These are phyloP conservation scores for Abscondita cerata DNA, from an alignment of 2,888 invertebrate genomes.

Conservation along the genomic window DNA sequence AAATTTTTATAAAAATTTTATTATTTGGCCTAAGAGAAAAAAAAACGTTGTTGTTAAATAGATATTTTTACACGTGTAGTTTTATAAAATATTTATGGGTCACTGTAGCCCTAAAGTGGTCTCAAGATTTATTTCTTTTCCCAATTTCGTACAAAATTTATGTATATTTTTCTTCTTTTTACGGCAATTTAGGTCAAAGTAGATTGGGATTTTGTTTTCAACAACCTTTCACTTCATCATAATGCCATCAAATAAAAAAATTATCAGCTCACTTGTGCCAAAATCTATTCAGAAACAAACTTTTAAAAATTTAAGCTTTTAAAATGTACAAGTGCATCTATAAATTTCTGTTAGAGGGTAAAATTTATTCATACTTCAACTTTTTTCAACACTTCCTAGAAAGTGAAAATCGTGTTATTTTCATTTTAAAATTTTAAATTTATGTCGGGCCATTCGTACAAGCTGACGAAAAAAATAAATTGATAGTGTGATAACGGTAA, in stretches of 20 bases:
- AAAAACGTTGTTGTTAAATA: no score
- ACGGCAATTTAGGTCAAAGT: slow-evolving; percentile 13
- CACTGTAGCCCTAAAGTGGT: slow-evolving; percentile 1
- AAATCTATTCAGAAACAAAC: not conserved
- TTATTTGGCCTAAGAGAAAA: no score
- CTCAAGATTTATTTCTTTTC: slow-evolving; percentile 10
- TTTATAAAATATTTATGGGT: slow-evolving; percentile 8
- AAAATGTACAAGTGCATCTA: no score
- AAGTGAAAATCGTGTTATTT: slow-evolving; percentile 7
- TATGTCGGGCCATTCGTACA: not conserved
- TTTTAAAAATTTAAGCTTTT: no score
- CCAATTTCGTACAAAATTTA: slow-evolving; percentile 14
- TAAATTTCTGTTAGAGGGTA: no score
- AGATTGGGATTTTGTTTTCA: slow-evolving; percentile 16
- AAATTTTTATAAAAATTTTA: no score
- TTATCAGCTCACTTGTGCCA: not conserved
- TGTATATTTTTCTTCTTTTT: slow-evolving; percentile 10
- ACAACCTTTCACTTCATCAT: slow-evolving; percentile 14
- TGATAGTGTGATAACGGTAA: slow-evolving; percentile 19
- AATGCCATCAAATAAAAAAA: slow-evolving; percentile 8
- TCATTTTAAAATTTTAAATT: slow-evolving; percentile 6
- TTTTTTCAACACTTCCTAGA: slow-evolving; percentile 3
- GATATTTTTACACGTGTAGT: not conserved
- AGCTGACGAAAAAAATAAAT: slow-evolving; percentile 5
- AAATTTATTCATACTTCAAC: slow-evolving; percentile 4